Conservation (phyloP, 2,888 invertebrate species). For the Coelopa pilipes region DNA sequence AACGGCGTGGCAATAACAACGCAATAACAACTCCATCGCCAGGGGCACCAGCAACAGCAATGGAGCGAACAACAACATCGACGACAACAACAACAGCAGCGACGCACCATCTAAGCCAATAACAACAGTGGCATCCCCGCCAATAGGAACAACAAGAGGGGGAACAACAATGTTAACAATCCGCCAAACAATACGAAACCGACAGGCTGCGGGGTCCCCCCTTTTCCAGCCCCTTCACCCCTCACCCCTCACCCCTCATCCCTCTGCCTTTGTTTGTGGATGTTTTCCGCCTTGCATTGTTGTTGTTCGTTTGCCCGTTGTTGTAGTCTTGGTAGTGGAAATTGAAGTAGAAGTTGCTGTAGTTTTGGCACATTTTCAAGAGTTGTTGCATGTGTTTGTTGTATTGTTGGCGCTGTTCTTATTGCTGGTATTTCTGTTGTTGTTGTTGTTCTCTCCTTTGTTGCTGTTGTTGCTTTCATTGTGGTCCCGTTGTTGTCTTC, state of each 20-base stretch:
- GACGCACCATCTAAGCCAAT: background rate
- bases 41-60: too few relatives aligned
- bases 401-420: too few relatives aligned
- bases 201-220: background rate
- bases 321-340: background rate
- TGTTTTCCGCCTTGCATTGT: background rate
- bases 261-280: background rate
- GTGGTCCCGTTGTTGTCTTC: slow-evolving; percentile 14
- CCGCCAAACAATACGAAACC: slow-evolving; percentile 5
- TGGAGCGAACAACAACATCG: background rate
- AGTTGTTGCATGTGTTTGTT: slow-evolving; percentile 14
- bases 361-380: slow-evolving; percentile 38
- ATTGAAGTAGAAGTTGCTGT: slow-evolving; percentile 21
- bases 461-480: slow-evolving; percentile 13
- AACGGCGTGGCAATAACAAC: too few relatives aligned
- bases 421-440: background rate
- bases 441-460: slow-evolving; percentile 2
- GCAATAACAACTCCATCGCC: too few relatives aligned
- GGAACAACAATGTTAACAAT: slow-evolving; percentile 19
- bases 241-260: too few relatives aligned
- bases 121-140: background rate
- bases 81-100: background rate
- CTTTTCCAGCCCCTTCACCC: too few relatives aligned
- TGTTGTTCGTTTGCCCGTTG: background rate
- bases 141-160: background rate